Evolutionary conservation across 2,113 vertebrate genomes (phyloP), one percentile per base, ranked within the genome.

Genomic region (Arvicanthis niloticus): DNA sequence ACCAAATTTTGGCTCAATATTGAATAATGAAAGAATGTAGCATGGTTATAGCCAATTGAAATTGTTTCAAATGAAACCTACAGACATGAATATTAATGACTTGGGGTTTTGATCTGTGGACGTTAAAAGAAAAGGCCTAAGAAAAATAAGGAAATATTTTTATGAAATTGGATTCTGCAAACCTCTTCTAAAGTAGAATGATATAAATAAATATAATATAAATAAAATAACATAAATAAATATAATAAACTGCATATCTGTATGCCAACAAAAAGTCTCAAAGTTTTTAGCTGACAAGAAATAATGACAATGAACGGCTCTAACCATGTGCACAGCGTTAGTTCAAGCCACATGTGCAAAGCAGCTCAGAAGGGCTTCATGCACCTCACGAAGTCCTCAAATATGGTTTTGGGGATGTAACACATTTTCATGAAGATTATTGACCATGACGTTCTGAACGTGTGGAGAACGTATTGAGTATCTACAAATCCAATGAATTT

Each of bases 1-100:
- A 58, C 3, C 89, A 91, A 40, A 62, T 93, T 86, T 98, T 97
- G 97, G 77, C 80, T 51, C 92, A 97, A 93, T 19, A 22, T 94
- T 89, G 93, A 75, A 97, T 15, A 80, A 11, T 85, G 76, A 37
- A 70, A 75, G 40, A 85, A 88, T 85, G 58, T 81, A 81, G 77
- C 45, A 86, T 77, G 34, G 21, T 75, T 53, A 86, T 62, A 29
- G 26, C 29, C 45, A 91, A 85, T 9, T 91, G 67, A 93, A 93
- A 77, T 31, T 76, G 21, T 9, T 60, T 90, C 48, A 91, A 77
- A 72, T 78, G 42, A 92, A 34, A 51, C 48, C 40, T 89, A 9
- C 37, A 19, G 91, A 75, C 51, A 45, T 70, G 40, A 65, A 76
- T 48, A 80, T 9, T 89, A 37, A 96, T 22, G 40, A 48, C 51